Base-by-base conservation (phyloP, 2,888 invertebrate species). In the Lordiphosa andalusiaca region DNA sequence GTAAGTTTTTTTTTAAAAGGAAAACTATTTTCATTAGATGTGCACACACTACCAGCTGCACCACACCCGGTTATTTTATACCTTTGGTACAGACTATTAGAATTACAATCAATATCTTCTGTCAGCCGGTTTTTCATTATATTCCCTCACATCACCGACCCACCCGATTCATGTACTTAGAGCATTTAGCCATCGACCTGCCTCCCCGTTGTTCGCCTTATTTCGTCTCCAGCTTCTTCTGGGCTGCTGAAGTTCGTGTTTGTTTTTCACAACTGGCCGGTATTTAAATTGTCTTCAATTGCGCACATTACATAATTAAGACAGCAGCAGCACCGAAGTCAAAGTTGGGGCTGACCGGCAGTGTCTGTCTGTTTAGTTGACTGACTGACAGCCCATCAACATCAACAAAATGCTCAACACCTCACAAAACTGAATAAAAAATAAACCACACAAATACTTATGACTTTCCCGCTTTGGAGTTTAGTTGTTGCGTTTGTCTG, bases 241-340 rank as follows among this genome's bases (percentile, higher is more conserved):
- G 58, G 58, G 52, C 65, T 59, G 52, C 25, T 59, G 33, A 52
- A 39, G 66, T 64, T 64, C 66, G 66, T 82, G 73, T 83, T 76
- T 83, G 70, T 61, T 83, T 77, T 83, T 77, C 81, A 83, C 81
- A 73, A 83, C 84, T 71, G 64, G 54, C 71, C 66, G 60, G 52
- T 76, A 76, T 80, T 73, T 80, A 83, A 80, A 83, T 75, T 80
- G 77, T 84, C 69, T 81, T 78, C 77, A 81, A 78, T 81, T 81
- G 84, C 71, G 77, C 63, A 67, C 77, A 78, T 78, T 78, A 84
- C 77, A 78, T 78, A 78, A 78, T 84, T 78, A 78, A 78, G 77
- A 76, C 77, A 81, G 71, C 77, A 67, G 51, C 60, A 40, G 51
- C 49, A 50, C 47, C 47, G 39, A 47, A 47, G 47, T 39, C 54